Evolutionary conservation across 2,113 vertebrate species (phyloP), one percentile per base, ranked within the genome.

Genomic region (Hirundichthys speculiger): DNA sequence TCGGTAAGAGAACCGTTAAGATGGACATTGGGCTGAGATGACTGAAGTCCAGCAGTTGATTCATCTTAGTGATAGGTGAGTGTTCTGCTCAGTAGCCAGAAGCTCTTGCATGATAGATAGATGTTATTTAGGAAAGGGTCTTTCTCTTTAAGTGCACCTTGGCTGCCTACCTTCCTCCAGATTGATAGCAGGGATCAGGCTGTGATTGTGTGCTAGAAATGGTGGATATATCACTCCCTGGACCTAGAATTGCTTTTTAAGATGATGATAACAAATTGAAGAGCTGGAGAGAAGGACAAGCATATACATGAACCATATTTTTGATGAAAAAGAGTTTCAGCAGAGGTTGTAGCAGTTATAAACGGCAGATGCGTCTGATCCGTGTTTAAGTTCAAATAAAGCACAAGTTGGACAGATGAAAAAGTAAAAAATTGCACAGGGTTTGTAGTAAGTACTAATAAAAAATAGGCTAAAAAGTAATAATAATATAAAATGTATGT

Each of bases 91-190:
- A 51, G 66, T 43, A 51, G 64, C 64, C 64, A 42, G 34, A 62
- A 16, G 51, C 49, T 68, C 56, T 58, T 19, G 38, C 55, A 20
- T 83, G 80, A 90, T 85, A 70, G 75, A 90, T 87, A 54, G n/a
- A n/a, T 69, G 61, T 60, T 80, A 82, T 88, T 75, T 79, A 30
- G 49, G 39, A 58, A 39, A 83, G 77, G 74, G 70, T n/a, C 60
- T 79, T 70, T 69, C 71, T 76, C 42, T 41, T 74, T 47, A 56
- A 62, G 64, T 50, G 25, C 58, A 51, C 49, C 66, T 53, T 64
- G 42, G 16, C 54, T 48, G 40, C 54, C 38, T 41, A 53, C 64
- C 68, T 53, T 69, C 63, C 63, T n/a, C 22, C 30, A 77, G 62
- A 64, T 71, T 27, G 65, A 77, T 15, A 20, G 61, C 52, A 25